Conservation (phyloP, 2,797 vertebrate genomes). For the Triplophysa bombifrons region DNA sequence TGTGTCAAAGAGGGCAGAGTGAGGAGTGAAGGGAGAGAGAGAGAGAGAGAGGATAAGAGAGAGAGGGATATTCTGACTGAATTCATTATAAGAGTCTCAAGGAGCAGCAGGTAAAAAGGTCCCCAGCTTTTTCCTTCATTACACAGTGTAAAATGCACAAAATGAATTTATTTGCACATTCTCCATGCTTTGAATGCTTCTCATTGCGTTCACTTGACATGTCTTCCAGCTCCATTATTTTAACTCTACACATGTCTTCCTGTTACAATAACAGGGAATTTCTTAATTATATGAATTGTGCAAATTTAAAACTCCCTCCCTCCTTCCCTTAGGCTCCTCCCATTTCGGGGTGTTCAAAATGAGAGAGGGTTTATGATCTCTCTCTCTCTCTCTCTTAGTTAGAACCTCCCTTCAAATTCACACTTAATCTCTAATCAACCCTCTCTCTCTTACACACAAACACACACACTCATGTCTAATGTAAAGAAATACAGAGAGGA, state of each 20-base stretch:
- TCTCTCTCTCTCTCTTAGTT: not conserved
- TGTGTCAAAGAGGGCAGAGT: slow-evolving; percentile 65
- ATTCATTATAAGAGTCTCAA: slow-evolving; percentile 86
- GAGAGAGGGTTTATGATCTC: slow-evolving; percentile 1
- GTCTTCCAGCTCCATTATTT: slow-evolving; percentile 29
- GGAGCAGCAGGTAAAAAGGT: slow-evolving; percentile 97
- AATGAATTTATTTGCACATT: not conserved
- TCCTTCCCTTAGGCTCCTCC: slow-evolving; percentile 27
- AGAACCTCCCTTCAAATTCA: slow-evolving; percentile 22
- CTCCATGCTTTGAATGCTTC: not conserved
- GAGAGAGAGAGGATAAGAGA: slow-evolving; percentile 38
- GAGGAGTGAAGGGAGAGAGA: slow-evolving; percentile 48
- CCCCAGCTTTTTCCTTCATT: slow-evolving; percentile 60
- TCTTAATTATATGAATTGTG: slow-evolving; percentile 27
- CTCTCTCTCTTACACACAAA: not conserved
- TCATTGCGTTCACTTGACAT: not conserved
- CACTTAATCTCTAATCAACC: slow-evolving; percentile 29
- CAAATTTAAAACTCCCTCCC: not conserved
- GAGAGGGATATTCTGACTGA: slow-evolving; percentile 62
- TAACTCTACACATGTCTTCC: slow-evolving; percentile 22
- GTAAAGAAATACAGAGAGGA: slow-evolving; percentile 43
- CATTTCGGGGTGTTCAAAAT: not conserved
- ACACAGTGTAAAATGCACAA: slow-evolving; percentile 41
- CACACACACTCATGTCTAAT: not conserved
- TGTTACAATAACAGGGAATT: slow-evolving; percentile 27